phyloP scores from a whole-genome alignment of 2,888 invertebrate genomes.

The Platerodrilus igneus region DNA sequence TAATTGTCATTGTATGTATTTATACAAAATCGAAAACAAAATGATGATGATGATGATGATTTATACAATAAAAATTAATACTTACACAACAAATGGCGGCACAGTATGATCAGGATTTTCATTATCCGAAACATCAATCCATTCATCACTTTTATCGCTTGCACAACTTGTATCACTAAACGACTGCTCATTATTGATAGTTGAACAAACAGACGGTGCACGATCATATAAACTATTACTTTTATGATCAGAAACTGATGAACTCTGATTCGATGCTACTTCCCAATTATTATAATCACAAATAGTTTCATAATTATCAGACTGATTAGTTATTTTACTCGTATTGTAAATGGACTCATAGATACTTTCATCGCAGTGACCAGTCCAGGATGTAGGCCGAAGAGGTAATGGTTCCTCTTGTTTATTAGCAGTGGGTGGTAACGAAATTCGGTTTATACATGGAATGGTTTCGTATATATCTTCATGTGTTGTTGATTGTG shows the following conservation, averaged over 20 bases:
- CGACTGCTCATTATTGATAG: conserved; percentile 49
- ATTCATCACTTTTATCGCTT: conserved; percentile 62
- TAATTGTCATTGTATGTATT: no score
- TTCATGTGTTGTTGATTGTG: conserved; percentile 46
- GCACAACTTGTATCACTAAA: conserved; percentile 55
- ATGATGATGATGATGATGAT: no score
- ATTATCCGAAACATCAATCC: conserved; percentile 62
- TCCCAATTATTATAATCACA: conserved; percentile 31
- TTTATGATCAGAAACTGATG: conserved; percentile 56
- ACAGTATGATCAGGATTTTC: conserved; percentile 51
- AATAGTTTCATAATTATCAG: conserved; percentile 28
- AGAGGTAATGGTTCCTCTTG: conserved; percentile 51
- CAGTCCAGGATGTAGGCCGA: conserved; percentile 54
- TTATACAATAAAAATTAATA: no score
- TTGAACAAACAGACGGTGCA: conserved; percentile 45
- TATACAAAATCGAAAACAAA: no score
- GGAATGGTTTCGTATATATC: conserved; percentile 55
- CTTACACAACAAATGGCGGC: conserved; percentile 56
- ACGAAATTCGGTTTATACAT: no score
- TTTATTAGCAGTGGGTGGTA: conserved; percentile 36
- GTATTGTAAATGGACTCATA: conserved; percentile 54
- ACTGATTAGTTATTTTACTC: no score
- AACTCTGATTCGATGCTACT: conserved; percentile 39
- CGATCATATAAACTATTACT: conserved; percentile 60
- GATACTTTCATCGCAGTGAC: conserved; percentile 53